Base-by-base conservation (phyloP, 1,140 invertebrate species). In the Acromyrmex echinatior region DNA sequence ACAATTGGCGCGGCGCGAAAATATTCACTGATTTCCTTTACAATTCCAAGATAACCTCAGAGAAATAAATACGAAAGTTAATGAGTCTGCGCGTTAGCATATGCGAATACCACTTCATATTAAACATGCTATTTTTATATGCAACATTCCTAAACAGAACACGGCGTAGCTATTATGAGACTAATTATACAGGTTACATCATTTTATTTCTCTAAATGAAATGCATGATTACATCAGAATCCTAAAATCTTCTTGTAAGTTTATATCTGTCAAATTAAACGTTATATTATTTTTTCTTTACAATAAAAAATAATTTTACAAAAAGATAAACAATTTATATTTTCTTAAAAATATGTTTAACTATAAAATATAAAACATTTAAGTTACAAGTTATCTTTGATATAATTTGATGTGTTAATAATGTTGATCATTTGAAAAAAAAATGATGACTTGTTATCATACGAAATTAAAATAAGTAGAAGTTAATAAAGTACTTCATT, bases 11-110 rank as follows among this genome's bases (percentile, higher is more conserved):
- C 71, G 18, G 16, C n/a, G 31, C 56, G 66, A 82, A 60, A 82
- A 74, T n/a, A n/a, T 70, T 3, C 21, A 21, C 3, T 35, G 70
- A 51, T 84, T 84, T 76, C 56, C 70, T 84, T 62, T 76, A 62
- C 4, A 62, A 51, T 53, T 10, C 35, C 18, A 39, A 73, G 79
- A 71, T 71, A 81, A 71, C 35, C 21, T 18, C 53, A 4, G 53
- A 68, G 56, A 82, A 74, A 51, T 76, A 84, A 84, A 84, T 84
- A 74, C 63, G 39, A 62, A 76, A 84, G 56, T 84, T 84, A 62
- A 84, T 62, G 80, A 62, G 70, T 28, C 39, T 60, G 56, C n/a
- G 6, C 21, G 39, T 68, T 53, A 31, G 35, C 79, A 25, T 10
- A 39, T 25, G 14, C 25, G 25, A 70, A 74, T 39, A 25, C 6